phyloP scores from a whole-genome alignment of 2,113 vertebrate genomes.

The Uria lomvia region DNA sequence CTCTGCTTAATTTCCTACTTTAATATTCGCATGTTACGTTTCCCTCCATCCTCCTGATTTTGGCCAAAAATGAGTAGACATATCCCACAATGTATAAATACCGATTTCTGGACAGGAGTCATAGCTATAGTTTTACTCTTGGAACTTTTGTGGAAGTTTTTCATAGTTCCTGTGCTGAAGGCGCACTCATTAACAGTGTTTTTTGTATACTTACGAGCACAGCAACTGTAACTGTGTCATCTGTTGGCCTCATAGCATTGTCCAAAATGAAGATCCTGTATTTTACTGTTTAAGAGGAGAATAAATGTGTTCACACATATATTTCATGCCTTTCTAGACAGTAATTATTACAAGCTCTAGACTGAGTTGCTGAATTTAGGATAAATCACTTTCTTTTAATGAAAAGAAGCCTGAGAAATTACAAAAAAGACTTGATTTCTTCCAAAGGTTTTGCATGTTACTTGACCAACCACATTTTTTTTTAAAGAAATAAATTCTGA shows the following conservation, averaged over 20 bases:
- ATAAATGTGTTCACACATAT: background rate
- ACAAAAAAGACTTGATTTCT: background rate
- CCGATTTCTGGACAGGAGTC: background rate
- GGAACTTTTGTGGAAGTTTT: background rate
- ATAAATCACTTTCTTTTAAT: background rate
- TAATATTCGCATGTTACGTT: accelerated
- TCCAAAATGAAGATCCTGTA: constrained; percentile 72
- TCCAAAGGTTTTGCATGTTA: background rate
- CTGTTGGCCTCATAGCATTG: constrained; percentile 62
- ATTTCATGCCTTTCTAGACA: background rate
- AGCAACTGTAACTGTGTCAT: constrained; percentile 46
- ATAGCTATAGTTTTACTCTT: background rate
- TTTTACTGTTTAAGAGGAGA: constrained; percentile 53
- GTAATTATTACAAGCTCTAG: background rate
- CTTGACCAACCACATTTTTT: background rate
- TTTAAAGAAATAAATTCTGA: background rate
- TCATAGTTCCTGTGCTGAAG: background rate
- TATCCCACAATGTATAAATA: background rate
- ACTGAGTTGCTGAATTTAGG: background rate
- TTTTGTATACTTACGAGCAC: constrained; percentile 61
- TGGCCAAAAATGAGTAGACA: background rate
- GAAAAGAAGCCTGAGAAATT: background rate
- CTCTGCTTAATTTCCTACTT: background rate
- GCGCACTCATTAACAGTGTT: background rate
- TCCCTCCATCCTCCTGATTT: background rate